Conservation (phyloP, 2,797 vertebrate genomes). For the Otolemur crassicaudatus region DNA sequence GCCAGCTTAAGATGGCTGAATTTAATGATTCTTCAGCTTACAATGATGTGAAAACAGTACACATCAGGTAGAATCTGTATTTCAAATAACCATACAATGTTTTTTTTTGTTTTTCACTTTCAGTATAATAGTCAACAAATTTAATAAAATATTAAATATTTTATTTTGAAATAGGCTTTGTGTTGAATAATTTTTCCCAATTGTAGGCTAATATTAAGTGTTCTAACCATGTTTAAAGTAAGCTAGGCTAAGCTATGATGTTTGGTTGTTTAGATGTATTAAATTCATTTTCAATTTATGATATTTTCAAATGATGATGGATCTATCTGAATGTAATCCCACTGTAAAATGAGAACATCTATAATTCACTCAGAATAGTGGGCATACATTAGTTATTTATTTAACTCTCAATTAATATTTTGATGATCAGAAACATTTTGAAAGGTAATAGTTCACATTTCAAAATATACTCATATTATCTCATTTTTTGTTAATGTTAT, state of each 20-base stretch:
- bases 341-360: not conserved
- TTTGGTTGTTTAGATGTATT: not conserved
- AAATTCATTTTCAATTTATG: not conserved
- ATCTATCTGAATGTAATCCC: not conserved
- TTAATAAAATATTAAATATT: not conserved
- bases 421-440: not conserved
- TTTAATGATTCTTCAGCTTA: not conserved
- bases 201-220: not conserved
- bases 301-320: not conserved
- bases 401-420: constrained; percentile 8
- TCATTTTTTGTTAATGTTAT: constrained; percentile 3
- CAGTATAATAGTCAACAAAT: not conserved
- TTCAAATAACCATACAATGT: not conserved
- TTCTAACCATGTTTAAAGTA: not conserved
- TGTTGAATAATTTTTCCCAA: not conserved
- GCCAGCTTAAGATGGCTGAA: not conserved
- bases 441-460: not conserved
- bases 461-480: not conserved
- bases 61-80: not conserved
- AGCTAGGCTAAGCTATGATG: not conserved
- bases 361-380: not conserved
- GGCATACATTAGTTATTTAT: not conserved
- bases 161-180: not conserved
- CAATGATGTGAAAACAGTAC: not conserved
- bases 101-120: not conserved